phyloP scores from a whole-genome alignment of 2,797 vertebrate genomes.

The Vipera ursinii region DNA sequence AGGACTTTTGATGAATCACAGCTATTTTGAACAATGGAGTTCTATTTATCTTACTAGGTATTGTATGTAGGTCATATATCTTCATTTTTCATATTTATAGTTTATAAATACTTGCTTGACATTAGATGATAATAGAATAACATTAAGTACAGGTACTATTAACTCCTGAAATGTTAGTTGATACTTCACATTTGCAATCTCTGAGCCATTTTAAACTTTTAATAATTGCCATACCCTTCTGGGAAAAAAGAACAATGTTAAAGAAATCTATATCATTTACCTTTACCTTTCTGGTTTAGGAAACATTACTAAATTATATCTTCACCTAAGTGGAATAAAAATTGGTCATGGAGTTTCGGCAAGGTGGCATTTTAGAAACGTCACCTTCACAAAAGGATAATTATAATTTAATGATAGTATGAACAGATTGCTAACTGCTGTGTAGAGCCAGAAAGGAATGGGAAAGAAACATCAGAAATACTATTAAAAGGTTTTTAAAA shows the following conservation, averaged over 20 bases:
- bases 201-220: slow-evolving; percentile 28
- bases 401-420: slow-evolving; percentile 49
- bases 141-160: neutral
- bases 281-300: slow-evolving; percentile 26
- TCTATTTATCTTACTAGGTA: neutral
- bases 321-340: slow-evolving; percentile 22
- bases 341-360: slow-evolving; percentile 41
- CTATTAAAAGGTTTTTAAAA: slow-evolving; percentile 13
- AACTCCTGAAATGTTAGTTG: neutral
- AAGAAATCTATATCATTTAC: slow-evolving; percentile 24
- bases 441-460: slow-evolving; percentile 45
- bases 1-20: neutral
- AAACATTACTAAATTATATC: slow-evolving; percentile 30
- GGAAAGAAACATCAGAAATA: slow-evolving; percentile 18
- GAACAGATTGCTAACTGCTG: slow-evolving; percentile 65
- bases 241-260: slow-evolving; percentile 20
- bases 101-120: neutral
- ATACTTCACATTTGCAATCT: neutral
- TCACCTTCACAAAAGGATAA: slow-evolving; percentile 50
- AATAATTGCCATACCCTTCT: slow-evolving; percentile 33
- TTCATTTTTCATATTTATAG: neutral
- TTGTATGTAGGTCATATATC: neutral
- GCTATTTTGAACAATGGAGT: neutral
- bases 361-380: slow-evolving; percentile 51
- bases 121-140: neutral